phyloP scores from a whole-genome alignment of 2,113 vertebrate species.

The Mastomys coucha region DNA sequence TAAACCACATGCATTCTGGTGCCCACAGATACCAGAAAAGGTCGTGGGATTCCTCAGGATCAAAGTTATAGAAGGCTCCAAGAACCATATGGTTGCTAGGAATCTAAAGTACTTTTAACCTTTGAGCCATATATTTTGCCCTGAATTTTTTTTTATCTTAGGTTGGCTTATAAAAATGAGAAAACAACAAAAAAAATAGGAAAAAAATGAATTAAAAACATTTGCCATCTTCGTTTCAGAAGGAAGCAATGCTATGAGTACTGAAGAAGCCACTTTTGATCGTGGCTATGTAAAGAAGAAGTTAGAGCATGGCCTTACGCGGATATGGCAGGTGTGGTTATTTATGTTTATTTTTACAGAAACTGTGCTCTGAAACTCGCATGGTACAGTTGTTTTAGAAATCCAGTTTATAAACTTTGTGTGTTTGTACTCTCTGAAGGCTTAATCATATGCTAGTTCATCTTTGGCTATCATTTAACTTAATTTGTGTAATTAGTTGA shows the following conservation, averaged over 20 bases:
- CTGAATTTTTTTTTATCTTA: slow-evolving; percentile 20
- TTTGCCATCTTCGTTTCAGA: slow-evolving; percentile 83
- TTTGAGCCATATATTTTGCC: background rate
- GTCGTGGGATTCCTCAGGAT: background rate
- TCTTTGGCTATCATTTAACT: slow-evolving; percentile 45
- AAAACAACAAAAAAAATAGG: background rate
- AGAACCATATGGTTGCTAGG: background rate
- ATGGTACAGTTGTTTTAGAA: background rate
- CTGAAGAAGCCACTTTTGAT: slow-evolving; percentile 94
- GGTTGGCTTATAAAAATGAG: background rate
- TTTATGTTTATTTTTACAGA: slow-evolving; percentile 9
- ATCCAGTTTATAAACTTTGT: slow-evolving; percentile 55
- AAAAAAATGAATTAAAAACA: background rate
- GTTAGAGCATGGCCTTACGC: slow-evolving; percentile 95
- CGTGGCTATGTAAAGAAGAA: slow-evolving; percentile 99
- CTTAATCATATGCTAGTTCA: slow-evolving; percentile 25
- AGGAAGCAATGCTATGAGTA: slow-evolving; percentile 82
- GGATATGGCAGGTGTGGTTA: slow-evolving; percentile 97
- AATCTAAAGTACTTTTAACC: background rate
- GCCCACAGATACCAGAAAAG: background rate
- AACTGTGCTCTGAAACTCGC: background rate
- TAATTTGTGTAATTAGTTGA: slow-evolving; percentile 63
- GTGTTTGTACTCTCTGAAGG: slow-evolving; percentile 14
- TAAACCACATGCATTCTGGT: background rate
- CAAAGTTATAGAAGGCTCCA: background rate